phyloP scores from a whole-genome alignment of 2,113 vertebrate genomes.

The Chascanopsetta lugubris region DNA sequence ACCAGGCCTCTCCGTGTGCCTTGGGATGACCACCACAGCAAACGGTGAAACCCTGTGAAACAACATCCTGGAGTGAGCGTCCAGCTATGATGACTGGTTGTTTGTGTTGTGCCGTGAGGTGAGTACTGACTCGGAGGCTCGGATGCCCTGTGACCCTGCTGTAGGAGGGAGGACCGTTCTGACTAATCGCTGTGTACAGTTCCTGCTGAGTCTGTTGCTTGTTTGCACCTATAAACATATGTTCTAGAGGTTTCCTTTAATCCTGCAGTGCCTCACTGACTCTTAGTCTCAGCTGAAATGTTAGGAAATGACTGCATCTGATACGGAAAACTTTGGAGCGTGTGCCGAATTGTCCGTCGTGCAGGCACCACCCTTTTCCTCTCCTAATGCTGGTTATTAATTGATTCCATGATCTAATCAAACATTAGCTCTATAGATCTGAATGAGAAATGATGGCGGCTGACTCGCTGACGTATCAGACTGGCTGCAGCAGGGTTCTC shows the following conservation, averaged over 20 bases:
- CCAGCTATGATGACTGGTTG: conserved; percentile 6
- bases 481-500: too few species aligned
- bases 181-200: conserved; percentile 9
- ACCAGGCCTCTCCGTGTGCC: conserved; percentile 27
- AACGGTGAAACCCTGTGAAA: conserved; percentile 9
- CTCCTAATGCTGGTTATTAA: too few species aligned
- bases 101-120: neutral
- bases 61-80: conserved; percentile 2
- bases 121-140: neutral
- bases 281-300: neutral
- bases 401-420: too few species aligned
- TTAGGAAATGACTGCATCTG: too few species aligned
- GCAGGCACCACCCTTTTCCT: too few species aligned
- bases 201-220: conserved; percentile 3
- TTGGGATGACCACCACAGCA: conserved; percentile 20
- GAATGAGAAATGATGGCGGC: too few species aligned
- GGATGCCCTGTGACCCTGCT: conserved; percentile 1
- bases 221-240: neutral
- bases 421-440: too few species aligned
- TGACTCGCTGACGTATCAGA: too few species aligned
- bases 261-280: neutral
- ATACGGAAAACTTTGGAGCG: too few species aligned
- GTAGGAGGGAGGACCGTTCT: neutral
- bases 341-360: too few species aligned
- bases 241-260: neutral